These are phyloP conservation scores for Gerris buenoi DNA, from an alignment of 1,140 invertebrate genomes.

Conservation along the genomic window DNA sequence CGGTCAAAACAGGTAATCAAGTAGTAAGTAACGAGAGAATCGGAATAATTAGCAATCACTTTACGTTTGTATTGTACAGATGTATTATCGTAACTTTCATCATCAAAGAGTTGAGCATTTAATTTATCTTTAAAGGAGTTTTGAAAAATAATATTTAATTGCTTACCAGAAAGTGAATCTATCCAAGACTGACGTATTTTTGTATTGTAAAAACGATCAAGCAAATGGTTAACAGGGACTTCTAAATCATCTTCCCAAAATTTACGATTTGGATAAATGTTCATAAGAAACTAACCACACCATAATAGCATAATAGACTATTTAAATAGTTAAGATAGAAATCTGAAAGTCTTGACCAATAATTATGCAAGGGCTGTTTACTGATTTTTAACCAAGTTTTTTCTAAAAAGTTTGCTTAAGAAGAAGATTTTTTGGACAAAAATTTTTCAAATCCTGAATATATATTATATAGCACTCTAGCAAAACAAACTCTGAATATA, in stretches of 20 bases:
- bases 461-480: too few relatives aligned
- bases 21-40: neutral
- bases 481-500: too few relatives aligned
- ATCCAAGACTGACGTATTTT: neutral
- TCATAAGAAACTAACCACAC: neutral
- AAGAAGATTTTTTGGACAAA: neutral
- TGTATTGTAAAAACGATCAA: neutral
- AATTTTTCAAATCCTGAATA: neutral
- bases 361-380: too few relatives aligned
- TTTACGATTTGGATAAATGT: conserved; percentile 1
- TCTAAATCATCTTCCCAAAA: conserved; percentile 1
- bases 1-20: neutral
- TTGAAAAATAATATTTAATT: conserved; percentile 1
- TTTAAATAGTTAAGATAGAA: too few relatives aligned
- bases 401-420: too few relatives aligned
- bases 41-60: neutral
- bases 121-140: neutral
- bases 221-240: neutral
- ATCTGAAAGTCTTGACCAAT: too few relatives aligned
- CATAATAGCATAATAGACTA: neutral
- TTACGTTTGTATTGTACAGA: neutral
- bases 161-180: neutral
- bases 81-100: neutral
- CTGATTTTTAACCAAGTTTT: too few relatives aligned
- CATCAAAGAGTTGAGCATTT: neutral